phyloP scores from a whole-genome alignment of 2,797 vertebrate species.

The Acanthurus tractus region DNA sequence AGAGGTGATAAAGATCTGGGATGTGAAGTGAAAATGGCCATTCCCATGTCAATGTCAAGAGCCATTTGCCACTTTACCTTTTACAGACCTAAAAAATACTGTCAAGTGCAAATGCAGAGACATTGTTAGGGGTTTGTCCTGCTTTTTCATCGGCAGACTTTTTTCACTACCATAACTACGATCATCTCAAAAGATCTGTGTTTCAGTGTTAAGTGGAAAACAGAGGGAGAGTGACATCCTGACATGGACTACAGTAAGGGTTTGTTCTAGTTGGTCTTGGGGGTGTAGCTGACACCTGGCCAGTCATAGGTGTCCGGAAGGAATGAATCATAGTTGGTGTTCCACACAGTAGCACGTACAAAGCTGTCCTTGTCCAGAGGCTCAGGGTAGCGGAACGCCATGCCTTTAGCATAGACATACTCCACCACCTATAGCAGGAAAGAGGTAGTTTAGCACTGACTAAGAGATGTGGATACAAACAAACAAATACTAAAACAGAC shows the following conservation, averaged over 20 bases:
- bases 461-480: background rate
- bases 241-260: constrained; percentile 19
- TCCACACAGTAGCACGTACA: constrained; percentile 90
- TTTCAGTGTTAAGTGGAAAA: constrained; percentile 16
- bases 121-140: background rate
- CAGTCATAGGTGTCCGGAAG: constrained; percentile 94
- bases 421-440: constrained; percentile 88
- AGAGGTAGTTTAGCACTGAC: constrained; percentile 11
- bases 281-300: constrained; percentile 85
- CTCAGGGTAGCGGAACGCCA: constrained; percentile 97
- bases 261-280: constrained; percentile 76
- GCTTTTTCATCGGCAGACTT: background rate
- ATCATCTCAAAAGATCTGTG: constrained; percentile 27
- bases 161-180: constrained; percentile 24
- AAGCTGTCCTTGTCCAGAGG: constrained; percentile 91
- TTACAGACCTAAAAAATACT: constrained; percentile 31
- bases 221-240: constrained; percentile 18
- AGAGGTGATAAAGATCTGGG: constrained; percentile 8
- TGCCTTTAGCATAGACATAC: constrained; percentile 93
- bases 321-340: constrained; percentile 93
- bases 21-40: background rate
- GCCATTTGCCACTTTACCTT: constrained; percentile 7
- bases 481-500: background rate
- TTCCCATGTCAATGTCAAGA: constrained; percentile 22
- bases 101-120: constrained; percentile 23